A percentile compares a stretch with the other conserved stretches of the same genome.
Conservation (phyloP, 2,113 vertebrate genomes). For the Tachysurus fulvidraco region DNA sequence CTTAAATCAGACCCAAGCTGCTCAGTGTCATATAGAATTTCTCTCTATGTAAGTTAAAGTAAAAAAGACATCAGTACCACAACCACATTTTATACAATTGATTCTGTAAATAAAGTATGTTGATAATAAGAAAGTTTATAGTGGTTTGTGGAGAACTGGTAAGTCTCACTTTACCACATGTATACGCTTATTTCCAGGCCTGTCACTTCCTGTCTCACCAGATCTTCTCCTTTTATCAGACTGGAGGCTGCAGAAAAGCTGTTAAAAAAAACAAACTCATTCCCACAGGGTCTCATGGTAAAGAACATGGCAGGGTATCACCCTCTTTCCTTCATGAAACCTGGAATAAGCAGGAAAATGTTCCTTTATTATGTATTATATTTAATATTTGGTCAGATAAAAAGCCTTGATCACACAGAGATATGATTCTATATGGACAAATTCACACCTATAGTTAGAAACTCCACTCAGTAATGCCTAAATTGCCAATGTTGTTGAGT, state of each 20-base stretch:
- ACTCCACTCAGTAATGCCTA: background rate
- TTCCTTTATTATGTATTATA: background rate
- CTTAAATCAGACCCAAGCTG: background rate
- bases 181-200: constrained; percentile 27
- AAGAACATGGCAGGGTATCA: background rate
- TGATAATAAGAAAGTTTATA: background rate
- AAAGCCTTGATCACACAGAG: background rate
- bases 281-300: background rate
- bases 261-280: background rate
- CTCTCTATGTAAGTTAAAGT: background rate
- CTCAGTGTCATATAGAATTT: background rate
- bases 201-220: constrained; percentile 14
- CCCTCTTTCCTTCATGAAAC: background rate
- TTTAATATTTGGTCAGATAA: background rate
- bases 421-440: background rate
- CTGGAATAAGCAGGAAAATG: background rate
- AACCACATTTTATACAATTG: background rate
- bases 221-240: constrained; percentile 40
- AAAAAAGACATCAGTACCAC: background rate
- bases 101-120: background rate
- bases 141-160: constrained; percentile 11
- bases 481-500: background rate
- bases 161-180: constrained; percentile 40
- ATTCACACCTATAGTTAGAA: background rate
- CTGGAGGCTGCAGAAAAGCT: constrained; percentile 18